phyloP scores from a whole-genome alignment of 2,113 vertebrate genomes.

The Osmerus eperlanus region DNA sequence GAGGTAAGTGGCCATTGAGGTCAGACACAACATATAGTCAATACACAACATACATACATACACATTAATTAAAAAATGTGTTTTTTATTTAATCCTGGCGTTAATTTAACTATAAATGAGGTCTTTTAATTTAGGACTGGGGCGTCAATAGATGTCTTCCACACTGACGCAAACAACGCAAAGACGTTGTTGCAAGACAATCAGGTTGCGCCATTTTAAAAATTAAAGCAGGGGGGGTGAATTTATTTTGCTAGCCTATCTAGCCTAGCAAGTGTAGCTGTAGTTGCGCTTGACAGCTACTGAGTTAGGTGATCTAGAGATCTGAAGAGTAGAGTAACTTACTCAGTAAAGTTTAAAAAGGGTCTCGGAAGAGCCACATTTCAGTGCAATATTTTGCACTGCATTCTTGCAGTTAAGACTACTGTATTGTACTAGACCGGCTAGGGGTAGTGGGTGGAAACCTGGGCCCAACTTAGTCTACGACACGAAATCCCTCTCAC shows the following conservation, averaged over 20 bases:
- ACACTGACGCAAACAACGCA: not conserved
- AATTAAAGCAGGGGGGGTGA: slow-evolving; percentile 58
- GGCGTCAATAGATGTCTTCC: not conserved
- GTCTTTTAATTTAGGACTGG: not conserved
- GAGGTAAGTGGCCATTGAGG: too few relatives aligned
- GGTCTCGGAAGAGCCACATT: not conserved
- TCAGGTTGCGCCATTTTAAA: slow-evolving; percentile 73
- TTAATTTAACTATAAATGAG: too few relatives aligned
- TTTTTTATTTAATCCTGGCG: too few relatives aligned
- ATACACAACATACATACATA: too few relatives aligned
- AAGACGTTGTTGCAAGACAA: slow-evolving; percentile 32
- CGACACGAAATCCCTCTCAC: slow-evolving; percentile 40
- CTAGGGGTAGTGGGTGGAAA: too few relatives aligned
- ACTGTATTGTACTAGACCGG: too few relatives aligned
- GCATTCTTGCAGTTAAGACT: too few relatives aligned
- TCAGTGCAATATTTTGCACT: too few relatives aligned
- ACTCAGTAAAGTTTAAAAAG: not conserved
- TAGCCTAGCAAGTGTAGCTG: not conserved
- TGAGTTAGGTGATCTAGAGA: not conserved
- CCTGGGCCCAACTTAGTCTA: slow-evolving; percentile 48
- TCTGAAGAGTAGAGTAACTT: not conserved
- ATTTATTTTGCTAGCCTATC: slow-evolving; percentile 13
- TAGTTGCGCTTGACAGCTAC: not conserved
- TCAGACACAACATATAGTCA: too few relatives aligned
- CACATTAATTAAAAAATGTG: too few relatives aligned